Base-by-base conservation (phyloP, 2,797 vertebrate genomes). In the Enteromius treurensis region DNA sequence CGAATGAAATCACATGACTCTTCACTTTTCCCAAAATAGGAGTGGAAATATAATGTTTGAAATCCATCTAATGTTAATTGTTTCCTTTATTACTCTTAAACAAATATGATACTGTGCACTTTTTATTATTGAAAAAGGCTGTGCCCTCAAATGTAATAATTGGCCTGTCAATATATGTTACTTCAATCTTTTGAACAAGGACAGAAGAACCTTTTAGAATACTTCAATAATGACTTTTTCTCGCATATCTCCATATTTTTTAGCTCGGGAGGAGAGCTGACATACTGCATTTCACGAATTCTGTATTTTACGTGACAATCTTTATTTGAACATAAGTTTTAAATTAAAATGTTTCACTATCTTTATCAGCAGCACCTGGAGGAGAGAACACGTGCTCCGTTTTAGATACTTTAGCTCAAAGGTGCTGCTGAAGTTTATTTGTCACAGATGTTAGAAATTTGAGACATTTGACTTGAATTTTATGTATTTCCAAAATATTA, bases 361-460 rank as follows among this genome's bases (percentile, higher is more conserved):
- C 88, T 91, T 91, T 89, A 90, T 90, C 89, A 90, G 88, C 90
- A 91, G 88, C 90, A 91, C 90, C 89, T 90, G 90, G 89, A 80
- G 60, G 78, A 47, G 81, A 79, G 84, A 88, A 77, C 69, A 88
- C 84, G 81, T 85, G 81, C 79, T 86, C 80, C 85, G 62, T 58
- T 81, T 88, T 85, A 81, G 71, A 89, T 87, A 86, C 85, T 87
- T 90, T 77, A 81, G 85, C 88, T 90, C 80, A 88, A 40, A 90
- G 88, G 90, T 89, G 89, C 88, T 87, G 88, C 81, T 83, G 84
- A 88, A 82, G 81, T 88, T 90, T 90, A 91, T 91, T 88, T 88
- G 81, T 89, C 85, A 87, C 90, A 91, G 88, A 91, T 91, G 90
- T 87, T 89, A 68, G 88, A 88, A 88, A 90, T 90, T 64, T 76